These are phyloP conservation scores for Aleiodes leptofemur DNA, from an alignment of 2,888 invertebrate species.

Conservation along the genomic window DNA sequence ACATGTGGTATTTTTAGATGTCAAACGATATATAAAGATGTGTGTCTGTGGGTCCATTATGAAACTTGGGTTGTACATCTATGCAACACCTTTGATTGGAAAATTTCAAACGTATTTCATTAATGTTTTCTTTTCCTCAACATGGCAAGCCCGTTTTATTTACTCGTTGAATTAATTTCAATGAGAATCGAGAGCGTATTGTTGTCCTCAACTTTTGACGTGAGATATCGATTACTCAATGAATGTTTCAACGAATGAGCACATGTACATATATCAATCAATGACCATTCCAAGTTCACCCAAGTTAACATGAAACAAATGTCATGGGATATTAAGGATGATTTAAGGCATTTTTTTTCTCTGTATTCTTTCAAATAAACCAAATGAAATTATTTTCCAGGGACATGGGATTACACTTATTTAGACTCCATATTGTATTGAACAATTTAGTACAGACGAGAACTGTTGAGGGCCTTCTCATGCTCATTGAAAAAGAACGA, in stretches of 20 bases:
- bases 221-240: too few relatives aligned
- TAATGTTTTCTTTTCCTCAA: too few relatives aligned
- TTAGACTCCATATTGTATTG: constrained; percentile 94
- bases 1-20: constrained; percentile 28
- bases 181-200: too few relatives aligned
- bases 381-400: constrained; percentile 75
- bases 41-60: constrained; percentile 21
- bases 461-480: constrained; percentile 93
- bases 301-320: too few relatives aligned
- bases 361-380: background rate
- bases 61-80: constrained; percentile 2
- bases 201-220: too few relatives aligned
- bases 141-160: too few relatives aligned
- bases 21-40: background rate
- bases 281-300: too few relatives aligned
- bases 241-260: too few relatives aligned
- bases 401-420: constrained; percentile 98
- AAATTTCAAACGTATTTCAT: background rate
- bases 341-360: too few relatives aligned
- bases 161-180: too few relatives aligned
- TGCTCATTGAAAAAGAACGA: constrained; percentile 95
- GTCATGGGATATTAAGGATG: too few relatives aligned
- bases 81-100: background rate
- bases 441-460: constrained; percentile 93
- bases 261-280: too few relatives aligned